Evolutionary conservation across 2,888 invertebrate species (phyloP).

Genomic region (Seira ritae): DNA sequence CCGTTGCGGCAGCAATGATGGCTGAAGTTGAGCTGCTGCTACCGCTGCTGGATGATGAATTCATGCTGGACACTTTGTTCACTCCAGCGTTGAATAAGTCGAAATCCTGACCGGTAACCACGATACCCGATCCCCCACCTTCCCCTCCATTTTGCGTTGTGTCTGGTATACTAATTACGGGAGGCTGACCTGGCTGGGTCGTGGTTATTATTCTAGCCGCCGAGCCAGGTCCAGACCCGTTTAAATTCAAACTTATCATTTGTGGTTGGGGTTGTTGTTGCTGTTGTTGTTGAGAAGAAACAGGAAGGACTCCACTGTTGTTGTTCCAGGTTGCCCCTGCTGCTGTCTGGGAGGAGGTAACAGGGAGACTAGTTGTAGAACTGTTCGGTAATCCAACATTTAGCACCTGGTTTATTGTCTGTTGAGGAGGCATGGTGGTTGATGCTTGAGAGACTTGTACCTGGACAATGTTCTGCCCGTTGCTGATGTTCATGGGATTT

Average conservation of each 20-base stretch:
- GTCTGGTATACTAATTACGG: constrained; percentile 73
- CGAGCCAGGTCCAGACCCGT: constrained; percentile 68
- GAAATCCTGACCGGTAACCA: constrained; percentile 66
- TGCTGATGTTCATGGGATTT: constrained; percentile 60
- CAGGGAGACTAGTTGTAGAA: constrained; percentile 25
- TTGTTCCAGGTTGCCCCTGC: constrained; percentile 34
- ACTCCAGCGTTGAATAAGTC: constrained; percentile 68
- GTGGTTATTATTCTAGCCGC: constrained; percentile 71
- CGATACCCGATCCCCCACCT: constrained; percentile 48
- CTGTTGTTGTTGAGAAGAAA: constrained; percentile 24
- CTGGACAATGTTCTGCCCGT: constrained; percentile 64
- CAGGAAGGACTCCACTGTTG: constrained; percentile 9
- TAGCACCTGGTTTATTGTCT: constrained; percentile 65
- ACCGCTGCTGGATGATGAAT: constrained; percentile 1
- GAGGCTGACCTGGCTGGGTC: constrained; percentile 72
- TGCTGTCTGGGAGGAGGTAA: background rate
- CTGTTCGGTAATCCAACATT: constrained; percentile 55
- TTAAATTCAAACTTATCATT: constrained; percentile 71
- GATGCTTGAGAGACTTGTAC: constrained; percentile 69
- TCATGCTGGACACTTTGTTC: constrained; percentile 30
- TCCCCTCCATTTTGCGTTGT: constrained; percentile 70
- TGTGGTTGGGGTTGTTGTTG: constrained; percentile 53
- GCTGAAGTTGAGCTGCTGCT: constrained; percentile 14
- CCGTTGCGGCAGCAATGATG: background rate
- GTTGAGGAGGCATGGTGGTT: constrained; percentile 61